Evolutionary conservation across 2,888 invertebrate species (phyloP).

Genomic region (Andrena praecox): DNA sequence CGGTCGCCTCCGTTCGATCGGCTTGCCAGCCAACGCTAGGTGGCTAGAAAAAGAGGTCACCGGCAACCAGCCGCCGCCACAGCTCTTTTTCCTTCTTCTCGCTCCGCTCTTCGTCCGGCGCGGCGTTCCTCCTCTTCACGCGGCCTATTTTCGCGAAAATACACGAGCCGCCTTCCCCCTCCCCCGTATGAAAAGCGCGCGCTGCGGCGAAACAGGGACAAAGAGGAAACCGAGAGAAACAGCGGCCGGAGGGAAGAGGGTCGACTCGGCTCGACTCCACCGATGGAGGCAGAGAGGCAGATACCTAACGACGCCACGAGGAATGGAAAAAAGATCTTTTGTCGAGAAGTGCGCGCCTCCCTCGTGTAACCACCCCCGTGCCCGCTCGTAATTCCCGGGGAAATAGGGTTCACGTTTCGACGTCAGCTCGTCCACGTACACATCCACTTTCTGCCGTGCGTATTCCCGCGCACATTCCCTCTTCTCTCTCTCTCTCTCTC

Average conservation of each 20-base stretch:
- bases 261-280: no score
- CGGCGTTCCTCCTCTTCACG: constrained; percentile 63
- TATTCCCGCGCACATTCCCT: constrained; percentile 36
- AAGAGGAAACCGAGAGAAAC: constrained; percentile 30
- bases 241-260: constrained; percentile 12
- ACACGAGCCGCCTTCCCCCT: constrained; percentile 48
- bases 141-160: constrained; percentile 76
- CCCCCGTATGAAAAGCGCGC: constrained; percentile 59
- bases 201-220: constrained; percentile 57
- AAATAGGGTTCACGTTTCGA: constrained; percentile 70
- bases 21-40: constrained; percentile 20
- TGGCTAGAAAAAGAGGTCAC: constrained; percentile 54
- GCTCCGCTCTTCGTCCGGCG: constrained; percentile 39
- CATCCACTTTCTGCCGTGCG: constrained; percentile 53
- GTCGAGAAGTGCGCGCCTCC: constrained; percentile 64
- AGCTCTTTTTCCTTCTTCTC: constrained; percentile 42
- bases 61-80: constrained; percentile 44
- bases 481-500: neutral
- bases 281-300: constrained; percentile 20
- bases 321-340: constrained; percentile 70
- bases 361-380: constrained; percentile 44
- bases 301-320: constrained; percentile 59
- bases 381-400: constrained; percentile 68
- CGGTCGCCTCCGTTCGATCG: constrained; percentile 49
- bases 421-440: constrained; percentile 57